A percentile compares a stretch with the other conserved stretches of the same genome.
Conservation (phyloP, 2,888 invertebrate genomes). For the Drosophila crucigera region DNA sequence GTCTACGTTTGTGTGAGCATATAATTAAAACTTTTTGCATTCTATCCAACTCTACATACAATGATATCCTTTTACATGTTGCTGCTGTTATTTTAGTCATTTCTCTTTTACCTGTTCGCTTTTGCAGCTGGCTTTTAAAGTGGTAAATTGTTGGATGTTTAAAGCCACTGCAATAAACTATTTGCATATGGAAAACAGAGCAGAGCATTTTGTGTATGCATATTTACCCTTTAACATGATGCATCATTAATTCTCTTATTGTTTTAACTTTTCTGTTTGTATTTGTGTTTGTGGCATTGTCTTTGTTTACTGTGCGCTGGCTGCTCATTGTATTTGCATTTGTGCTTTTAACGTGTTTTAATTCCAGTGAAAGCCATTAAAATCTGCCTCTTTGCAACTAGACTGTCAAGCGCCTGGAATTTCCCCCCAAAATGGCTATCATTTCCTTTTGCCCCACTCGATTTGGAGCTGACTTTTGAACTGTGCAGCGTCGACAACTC, state of each 20-base stretch:
- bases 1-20: not conserved
- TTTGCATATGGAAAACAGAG: slow-evolving; percentile 9
- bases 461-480: slow-evolving; percentile 1
- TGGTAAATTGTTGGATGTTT: not conserved
- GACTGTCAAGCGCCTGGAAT: slow-evolving; percentile 7
- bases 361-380: slow-evolving; percentile 72
- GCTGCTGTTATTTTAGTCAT: not conserved
- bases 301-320: slow-evolving; percentile 5
- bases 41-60: not conserved
- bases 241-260: slow-evolving; percentile 42
- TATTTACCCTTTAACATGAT: slow-evolving; percentile 22
- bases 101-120: not conserved
- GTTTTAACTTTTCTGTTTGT: slow-evolving; percentile 10
- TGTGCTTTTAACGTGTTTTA: slow-evolving; percentile 37
- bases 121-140: not conserved
- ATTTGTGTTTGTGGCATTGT: not conserved
- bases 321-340: slow-evolving; percentile 11
- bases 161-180: slow-evolving; percentile 21
- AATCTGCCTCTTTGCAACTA: slow-evolving; percentile 23
- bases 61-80: slow-evolving; percentile 7
- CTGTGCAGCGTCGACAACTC: slow-evolving; percentile 22
- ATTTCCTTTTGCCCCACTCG: not conserved
- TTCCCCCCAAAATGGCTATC: not conserved
- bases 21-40: slow-evolving; percentile 3
- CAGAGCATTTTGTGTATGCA: not conserved